These are phyloP conservation scores for Notodonta dromedarius DNA, from an alignment of 2,888 invertebrate species.

Conservation along the genomic window DNA sequence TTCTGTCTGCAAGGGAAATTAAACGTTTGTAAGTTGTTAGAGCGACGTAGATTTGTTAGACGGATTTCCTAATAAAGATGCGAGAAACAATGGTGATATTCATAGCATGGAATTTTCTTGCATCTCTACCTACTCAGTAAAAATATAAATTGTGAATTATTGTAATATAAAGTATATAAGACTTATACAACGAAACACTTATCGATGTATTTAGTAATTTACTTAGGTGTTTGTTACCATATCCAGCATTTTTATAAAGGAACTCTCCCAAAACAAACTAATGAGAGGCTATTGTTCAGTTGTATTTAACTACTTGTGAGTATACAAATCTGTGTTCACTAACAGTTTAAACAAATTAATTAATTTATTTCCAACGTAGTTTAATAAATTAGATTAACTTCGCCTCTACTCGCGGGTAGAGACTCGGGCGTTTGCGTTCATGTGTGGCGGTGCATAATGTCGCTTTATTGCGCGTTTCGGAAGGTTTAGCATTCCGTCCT, in stretches of 20 bases:
- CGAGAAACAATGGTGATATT: too few relatives aligned
- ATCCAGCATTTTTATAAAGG: background rate
- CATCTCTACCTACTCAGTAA: too few relatives aligned
- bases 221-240: background rate
- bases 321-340: too few relatives aligned
- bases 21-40: constrained; percentile 45
- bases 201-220: background rate
- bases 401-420: background rate
- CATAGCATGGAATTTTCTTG: too few relatives aligned
- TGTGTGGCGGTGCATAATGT: constrained; percentile 57
- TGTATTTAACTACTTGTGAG: background rate
- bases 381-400: background rate
- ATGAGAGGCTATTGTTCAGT: background rate
- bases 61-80: constrained; percentile 1
- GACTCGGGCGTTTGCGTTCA: constrained; percentile 36
- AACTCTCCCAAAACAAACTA: background rate
- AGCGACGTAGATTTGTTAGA: background rate
- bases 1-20: constrained; percentile 61
- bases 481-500: constrained; percentile 65
- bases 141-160: too few relatives aligned
- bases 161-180: too few relatives aligned
- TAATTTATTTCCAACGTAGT: background rate
- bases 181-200: too few relatives aligned
- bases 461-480: constrained; percentile 67
- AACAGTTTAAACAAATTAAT: background rate